phyloP scores from a whole-genome alignment of 1,140 invertebrate genomes.

The Steinernema khuongi region DNA sequence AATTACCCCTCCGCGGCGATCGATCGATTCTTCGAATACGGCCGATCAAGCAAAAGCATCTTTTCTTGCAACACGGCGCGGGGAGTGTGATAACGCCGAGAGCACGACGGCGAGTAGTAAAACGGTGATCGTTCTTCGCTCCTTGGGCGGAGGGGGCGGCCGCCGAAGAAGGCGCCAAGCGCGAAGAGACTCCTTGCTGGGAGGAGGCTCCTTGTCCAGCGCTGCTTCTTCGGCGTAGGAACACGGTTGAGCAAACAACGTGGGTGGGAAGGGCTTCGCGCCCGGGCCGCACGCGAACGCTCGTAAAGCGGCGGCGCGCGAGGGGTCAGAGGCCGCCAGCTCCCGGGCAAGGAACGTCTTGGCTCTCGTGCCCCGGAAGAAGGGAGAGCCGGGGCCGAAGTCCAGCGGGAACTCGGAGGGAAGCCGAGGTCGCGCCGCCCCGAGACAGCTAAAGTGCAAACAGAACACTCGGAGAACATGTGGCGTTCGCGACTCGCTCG shows the following conservation, averaged over 20 bases:
- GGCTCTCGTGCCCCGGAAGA: background rate
- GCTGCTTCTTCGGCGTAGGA: background rate
- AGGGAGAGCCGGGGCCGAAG: no score
- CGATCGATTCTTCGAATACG: background rate
- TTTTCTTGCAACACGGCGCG: slow-evolving; percentile 9
- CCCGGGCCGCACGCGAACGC: background rate
- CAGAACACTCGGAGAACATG: background rate
- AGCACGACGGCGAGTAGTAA: background rate
- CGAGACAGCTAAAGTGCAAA: background rate
- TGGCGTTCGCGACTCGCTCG: background rate
- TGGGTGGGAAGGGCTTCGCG: background rate
- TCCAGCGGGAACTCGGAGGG: no score
- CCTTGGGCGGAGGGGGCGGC: background rate
- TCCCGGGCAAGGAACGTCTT: background rate
- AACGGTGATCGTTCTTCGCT: slow-evolving; percentile 7
- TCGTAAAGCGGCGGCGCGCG: slow-evolving; percentile 5
- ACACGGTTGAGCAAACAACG: slow-evolving; percentile 7
- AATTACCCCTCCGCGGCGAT: background rate
- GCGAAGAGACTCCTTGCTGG: background rate
- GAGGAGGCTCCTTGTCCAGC: background rate
- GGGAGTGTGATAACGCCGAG: slow-evolving; percentile 2
- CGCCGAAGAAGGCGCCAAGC: background rate
- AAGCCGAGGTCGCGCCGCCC: no score
- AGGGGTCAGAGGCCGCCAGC: background rate
- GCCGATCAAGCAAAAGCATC: slow-evolving; percentile 16